phyloP scores from a whole-genome alignment of 2,797 vertebrate species.

The Myotis findleyi region DNA sequence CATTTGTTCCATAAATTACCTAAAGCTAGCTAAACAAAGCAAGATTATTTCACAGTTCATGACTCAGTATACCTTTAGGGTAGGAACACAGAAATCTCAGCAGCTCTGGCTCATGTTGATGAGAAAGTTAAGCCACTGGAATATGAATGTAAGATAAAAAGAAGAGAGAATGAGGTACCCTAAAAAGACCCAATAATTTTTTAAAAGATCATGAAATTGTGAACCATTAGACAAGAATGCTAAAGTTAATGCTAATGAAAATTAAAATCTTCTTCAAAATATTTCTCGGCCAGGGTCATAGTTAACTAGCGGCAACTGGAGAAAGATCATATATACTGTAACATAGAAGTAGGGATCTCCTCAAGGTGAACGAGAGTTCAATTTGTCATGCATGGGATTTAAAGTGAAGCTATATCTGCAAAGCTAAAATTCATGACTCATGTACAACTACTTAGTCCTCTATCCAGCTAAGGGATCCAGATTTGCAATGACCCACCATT shows the following conservation, averaged over 20 bases:
- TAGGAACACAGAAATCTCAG: neutral
- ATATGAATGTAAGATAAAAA: neutral
- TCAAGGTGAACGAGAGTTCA: neutral
- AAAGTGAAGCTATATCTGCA: neutral
- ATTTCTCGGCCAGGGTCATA: neutral
- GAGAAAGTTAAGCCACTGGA: neutral
- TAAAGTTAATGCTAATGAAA: neutral
- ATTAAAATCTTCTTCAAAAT: neutral
- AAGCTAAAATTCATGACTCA: neutral
- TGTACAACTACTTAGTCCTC: neutral
- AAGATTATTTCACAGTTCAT: conserved; percentile 35
- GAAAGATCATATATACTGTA: neutral
- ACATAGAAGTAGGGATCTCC: neutral
- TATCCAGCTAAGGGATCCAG: neutral
- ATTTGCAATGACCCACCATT: neutral
- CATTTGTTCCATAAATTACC: neutral
- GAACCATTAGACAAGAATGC: neutral
- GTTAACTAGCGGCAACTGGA: neutral
- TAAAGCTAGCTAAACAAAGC: neutral
- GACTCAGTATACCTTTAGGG: neutral
- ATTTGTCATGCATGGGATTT: neutral
- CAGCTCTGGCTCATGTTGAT: neutral
- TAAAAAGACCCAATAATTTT: neutral
- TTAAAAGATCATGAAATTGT: neutral
- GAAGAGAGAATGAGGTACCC: neutral